Conservation (phyloP, 2,797 vertebrate genomes). For the Danio tinwini region DNA sequence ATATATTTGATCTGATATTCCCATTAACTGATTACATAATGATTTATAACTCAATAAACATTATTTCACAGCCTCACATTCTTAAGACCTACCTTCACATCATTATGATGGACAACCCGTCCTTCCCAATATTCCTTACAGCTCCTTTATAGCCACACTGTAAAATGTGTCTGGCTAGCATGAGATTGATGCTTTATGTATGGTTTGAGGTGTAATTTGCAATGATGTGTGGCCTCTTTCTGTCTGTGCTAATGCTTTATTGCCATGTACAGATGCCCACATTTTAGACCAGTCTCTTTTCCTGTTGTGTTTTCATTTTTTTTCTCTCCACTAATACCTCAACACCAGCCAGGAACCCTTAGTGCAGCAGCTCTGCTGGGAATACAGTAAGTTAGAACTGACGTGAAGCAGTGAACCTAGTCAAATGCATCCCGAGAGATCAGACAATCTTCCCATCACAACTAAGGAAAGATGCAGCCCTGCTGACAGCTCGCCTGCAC, state of each 20-base stretch:
- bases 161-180: conserved; percentile 18
- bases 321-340: conserved; percentile 61
- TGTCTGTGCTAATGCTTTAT: conserved; percentile 63
- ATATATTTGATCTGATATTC: neutral
- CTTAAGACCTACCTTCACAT: neutral
- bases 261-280: conserved; percentile 56
- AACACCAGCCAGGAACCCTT: conserved; percentile 63
- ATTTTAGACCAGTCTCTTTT: conserved; percentile 59
- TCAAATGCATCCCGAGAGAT: conserved; percentile 46
- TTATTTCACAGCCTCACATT: conserved; percentile 2
- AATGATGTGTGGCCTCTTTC: conserved; percentile 54
- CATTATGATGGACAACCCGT: conserved; percentile 32
- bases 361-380: conserved; percentile 49
- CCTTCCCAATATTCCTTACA: conserved; percentile 29
- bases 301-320: conserved; percentile 68
- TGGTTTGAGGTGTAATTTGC: conserved; percentile 54
- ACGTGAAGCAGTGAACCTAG: conserved; percentile 46
- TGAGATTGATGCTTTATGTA: conserved; percentile 49
- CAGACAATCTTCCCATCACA: conserved; percentile 26
- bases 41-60: conserved; percentile 19
- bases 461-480: conserved; percentile 39
- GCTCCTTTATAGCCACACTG: conserved; percentile 3
- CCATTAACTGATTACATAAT: neutral
- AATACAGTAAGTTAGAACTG: conserved; percentile 61
- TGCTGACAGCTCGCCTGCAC: conserved; percentile 44